phyloP scores from a whole-genome alignment of 2,797 vertebrate genomes.

The Dermochelys coriacea region DNA sequence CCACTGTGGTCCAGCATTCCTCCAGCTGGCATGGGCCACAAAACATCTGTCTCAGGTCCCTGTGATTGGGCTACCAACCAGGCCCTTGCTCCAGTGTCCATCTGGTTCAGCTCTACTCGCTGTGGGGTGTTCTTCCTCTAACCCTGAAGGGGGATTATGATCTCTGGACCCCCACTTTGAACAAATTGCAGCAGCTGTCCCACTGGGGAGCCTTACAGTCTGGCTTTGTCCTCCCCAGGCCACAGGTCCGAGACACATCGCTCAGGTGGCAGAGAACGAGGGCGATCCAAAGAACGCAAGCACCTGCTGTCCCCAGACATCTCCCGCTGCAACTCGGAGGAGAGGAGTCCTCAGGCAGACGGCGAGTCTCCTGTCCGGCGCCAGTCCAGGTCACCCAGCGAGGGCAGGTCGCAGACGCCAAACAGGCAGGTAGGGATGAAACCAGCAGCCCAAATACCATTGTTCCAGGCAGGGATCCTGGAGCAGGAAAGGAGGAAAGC shows the following conservation, averaged over 20 bases:
- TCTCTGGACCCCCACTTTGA: not conserved
- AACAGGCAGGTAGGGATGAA: conserved; percentile 85
- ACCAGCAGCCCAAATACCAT: not conserved
- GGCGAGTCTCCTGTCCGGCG: conserved; percentile 87
- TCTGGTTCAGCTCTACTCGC: not conserved
- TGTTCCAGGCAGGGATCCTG: not conserved
- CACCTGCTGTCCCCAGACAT: conserved; percentile 96
- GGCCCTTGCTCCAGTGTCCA: not conserved
- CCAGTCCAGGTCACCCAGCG: conserved; percentile 90
- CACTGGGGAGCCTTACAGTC: not conserved
- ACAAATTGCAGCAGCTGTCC: not conserved
- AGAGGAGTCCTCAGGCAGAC: conserved; percentile 86
- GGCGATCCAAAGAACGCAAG: conserved; percentile 95
- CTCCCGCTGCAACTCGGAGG: conserved; percentile 96
- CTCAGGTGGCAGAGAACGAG: conserved; percentile 90
- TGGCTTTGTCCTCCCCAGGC: conserved; percentile 71
- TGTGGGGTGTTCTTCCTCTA: not conserved
- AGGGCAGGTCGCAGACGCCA: conserved; percentile 83
- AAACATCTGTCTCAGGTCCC: not conserved
- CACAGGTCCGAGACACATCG: conserved; percentile 89
- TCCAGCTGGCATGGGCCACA: not conserved
- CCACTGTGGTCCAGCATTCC: not conserved
- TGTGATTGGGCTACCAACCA: not conserved
- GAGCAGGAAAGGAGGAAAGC: not conserved
- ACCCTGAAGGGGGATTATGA: not conserved